These are phyloP conservation scores for Pluvianellus socialis DNA, from an alignment of 2,113 vertebrate species.

Conservation along the genomic window DNA sequence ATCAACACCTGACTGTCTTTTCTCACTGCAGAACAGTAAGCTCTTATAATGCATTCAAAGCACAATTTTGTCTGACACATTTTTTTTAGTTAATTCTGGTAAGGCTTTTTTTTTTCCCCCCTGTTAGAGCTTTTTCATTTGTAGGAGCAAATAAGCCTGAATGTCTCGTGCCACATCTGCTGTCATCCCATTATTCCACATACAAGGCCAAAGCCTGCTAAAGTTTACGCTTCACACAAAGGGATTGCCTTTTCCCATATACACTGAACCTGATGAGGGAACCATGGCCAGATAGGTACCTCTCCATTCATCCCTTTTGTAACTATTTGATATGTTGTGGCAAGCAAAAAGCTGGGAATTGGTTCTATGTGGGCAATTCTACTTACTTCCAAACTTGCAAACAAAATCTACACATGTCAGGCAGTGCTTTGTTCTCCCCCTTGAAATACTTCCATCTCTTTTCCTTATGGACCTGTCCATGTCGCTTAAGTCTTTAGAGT, in stretches of 20 bases:
- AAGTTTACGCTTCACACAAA: neutral
- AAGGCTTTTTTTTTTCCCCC: neutral
- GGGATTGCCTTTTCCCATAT: neutral
- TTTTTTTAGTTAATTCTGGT: constrained; percentile 60
- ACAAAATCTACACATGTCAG: neutral
- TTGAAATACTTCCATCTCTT: neutral
- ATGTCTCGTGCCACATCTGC: constrained; percentile 21
- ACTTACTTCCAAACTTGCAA: neutral
- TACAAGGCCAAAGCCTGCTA: neutral
- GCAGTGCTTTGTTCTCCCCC: neutral
- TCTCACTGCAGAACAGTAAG: constrained; percentile 2
- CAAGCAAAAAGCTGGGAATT: neutral
- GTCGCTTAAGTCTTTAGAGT: neutral
- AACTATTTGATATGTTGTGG: neutral
- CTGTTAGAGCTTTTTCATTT: neutral
- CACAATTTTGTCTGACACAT: constrained; percentile 62
- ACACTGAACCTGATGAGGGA: neutral
- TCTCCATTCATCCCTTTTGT: neutral
- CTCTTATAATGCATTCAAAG: constrained; percentile 27
- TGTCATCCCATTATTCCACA: neutral
- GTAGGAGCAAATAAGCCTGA: neutral
- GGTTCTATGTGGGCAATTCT: neutral
- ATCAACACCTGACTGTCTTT: constrained; percentile 51
- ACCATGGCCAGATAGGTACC: neutral
- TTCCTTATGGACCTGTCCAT: neutral